Conservation (phyloP, 2,113 vertebrate species). For the Procavia capensis region DNA sequence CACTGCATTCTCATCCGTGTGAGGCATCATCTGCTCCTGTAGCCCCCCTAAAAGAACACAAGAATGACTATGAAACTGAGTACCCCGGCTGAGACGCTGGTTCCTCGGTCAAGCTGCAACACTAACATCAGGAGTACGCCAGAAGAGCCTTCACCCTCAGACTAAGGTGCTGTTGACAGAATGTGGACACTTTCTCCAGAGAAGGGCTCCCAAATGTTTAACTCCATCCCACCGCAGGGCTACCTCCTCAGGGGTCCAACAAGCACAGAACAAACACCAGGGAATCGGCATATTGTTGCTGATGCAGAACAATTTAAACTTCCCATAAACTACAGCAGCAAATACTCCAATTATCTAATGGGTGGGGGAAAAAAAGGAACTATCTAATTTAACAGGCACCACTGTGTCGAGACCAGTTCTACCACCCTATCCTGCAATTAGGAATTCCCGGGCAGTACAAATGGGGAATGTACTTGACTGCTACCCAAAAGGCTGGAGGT, state of each 20-base stretch:
- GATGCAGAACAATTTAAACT: neutral
- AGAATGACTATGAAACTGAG: neutral
- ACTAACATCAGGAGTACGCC: neutral
- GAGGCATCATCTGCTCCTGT: rapidly evolving
- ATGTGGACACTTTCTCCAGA: rapidly evolving
- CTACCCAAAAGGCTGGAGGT: too few relatives aligned
- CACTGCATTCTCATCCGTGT: neutral
- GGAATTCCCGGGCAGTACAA: too few relatives aligned
- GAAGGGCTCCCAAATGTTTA: neutral
- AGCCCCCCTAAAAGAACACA: neutral
- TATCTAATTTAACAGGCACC: neutral
- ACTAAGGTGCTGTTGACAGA: neutral
- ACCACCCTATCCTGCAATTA: neutral
- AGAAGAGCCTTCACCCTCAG: neutral
- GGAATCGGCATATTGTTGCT: neutral
- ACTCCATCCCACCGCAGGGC: neutral
- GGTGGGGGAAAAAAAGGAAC: neutral
- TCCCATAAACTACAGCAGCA: neutral
- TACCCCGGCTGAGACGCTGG: neutral
- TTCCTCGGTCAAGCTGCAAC: neutral
- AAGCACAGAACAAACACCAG: neutral
- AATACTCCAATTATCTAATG: neutral
- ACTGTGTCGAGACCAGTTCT: neutral
- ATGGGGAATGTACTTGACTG: too few relatives aligned
- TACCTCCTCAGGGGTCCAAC: neutral